Percentiles rank a stretch among this genome's conserved stretches.
phyloP scores from a whole-genome alignment of 2,113 vertebrate genomes.

The Stercorarius parasiticus region DNA sequence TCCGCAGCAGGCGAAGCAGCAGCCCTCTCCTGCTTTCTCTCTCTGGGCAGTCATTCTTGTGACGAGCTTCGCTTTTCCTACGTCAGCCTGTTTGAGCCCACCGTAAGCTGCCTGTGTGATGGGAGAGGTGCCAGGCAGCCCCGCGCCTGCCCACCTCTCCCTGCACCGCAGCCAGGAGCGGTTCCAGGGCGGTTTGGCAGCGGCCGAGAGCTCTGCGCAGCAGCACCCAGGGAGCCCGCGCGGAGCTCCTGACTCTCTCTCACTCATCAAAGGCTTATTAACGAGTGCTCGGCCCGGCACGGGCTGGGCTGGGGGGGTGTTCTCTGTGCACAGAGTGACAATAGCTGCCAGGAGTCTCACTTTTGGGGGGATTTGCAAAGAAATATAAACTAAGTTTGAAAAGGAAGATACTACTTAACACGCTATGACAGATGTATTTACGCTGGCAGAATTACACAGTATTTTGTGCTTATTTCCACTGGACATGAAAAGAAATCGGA shows the following conservation, averaged over 20 bases:
- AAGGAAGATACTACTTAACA: neutral
- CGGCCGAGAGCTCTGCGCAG: neutral
- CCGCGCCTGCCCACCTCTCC: neutral
- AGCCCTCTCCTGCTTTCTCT: neutral
- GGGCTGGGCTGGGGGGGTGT: neutral
- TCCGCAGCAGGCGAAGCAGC: neutral
- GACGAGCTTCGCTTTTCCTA: neutral
- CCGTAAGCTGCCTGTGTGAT: neutral
- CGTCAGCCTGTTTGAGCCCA: neutral
- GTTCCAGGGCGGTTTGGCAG: neutral
- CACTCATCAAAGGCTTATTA: neutral
- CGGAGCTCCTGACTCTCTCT: neutral
- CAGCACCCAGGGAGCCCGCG: no score
- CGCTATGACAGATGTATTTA: neutral
- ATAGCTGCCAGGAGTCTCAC: neutral
- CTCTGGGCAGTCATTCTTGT: no score
- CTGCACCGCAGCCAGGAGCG: rapidly evolving
- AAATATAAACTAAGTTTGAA: neutral
- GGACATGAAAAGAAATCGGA: neutral
- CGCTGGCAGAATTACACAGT: neutral
- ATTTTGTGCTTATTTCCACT: neutral
- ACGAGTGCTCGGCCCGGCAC: neutral
- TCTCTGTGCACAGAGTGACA: neutral
- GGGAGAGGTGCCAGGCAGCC: neutral
- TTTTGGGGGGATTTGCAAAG: neutral